Evolutionary conservation across 2,888 invertebrate species (phyloP).

Genomic region (Buathra laborator): DNA sequence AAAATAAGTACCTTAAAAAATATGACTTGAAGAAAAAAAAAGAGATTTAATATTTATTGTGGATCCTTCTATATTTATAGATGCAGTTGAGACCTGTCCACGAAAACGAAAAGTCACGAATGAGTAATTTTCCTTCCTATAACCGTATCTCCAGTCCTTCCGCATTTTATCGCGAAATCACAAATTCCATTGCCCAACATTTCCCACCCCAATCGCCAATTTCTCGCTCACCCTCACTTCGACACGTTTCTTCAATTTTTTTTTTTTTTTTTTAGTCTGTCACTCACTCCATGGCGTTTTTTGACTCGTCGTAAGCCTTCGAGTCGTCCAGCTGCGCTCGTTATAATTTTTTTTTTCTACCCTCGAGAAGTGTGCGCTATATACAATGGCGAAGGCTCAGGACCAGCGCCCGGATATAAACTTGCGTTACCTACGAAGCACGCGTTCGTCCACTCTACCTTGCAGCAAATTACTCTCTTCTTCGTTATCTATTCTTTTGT

Average conservation of each 20-base stretch:
- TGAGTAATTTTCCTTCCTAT: not conserved
- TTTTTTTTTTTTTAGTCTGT: not conserved
- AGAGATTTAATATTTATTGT: no score
- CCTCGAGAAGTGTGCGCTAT: not conserved
- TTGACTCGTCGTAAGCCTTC: constrained; percentile 55
- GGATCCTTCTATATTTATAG: not conserved
- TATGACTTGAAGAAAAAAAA: no score
- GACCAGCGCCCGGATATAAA: not conserved
- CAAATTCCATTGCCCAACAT: constrained; percentile 5
- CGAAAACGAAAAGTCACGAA: not conserved
- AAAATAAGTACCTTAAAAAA: no score
- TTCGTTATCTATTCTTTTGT: constrained; percentile 10
- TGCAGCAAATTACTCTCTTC: constrained; percentile 41
- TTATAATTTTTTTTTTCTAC: constrained; percentile 23
- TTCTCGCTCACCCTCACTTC: constrained; percentile 15
- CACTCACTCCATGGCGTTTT: not conserved
- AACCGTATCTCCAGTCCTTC: not conserved
- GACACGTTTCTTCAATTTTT: not conserved
- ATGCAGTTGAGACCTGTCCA: not conserved
- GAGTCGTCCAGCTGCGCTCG: constrained; percentile 15
- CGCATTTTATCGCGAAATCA: constrained; percentile 38
- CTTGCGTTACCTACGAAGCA: not conserved
- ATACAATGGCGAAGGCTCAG: not conserved
- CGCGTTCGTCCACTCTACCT: constrained; percentile 18
- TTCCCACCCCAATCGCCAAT: constrained; percentile 19